These are phyloP conservation scores for Eupristina koningsbergeri DNA, from an alignment of 1,140 invertebrate genomes.

Conservation along the genomic window DNA sequence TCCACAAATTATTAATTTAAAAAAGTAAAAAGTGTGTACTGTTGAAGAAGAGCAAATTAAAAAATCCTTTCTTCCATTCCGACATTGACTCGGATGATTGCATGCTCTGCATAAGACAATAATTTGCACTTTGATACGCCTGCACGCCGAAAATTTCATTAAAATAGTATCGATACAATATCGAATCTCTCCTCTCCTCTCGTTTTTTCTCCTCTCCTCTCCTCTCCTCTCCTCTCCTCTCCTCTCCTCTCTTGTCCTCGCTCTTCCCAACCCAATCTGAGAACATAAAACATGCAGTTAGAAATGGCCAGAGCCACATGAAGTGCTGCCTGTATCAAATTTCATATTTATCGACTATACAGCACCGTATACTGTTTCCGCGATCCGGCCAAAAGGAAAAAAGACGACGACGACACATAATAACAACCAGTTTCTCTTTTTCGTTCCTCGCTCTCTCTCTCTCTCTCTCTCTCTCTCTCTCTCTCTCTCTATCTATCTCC, in stretches of 20 bases:
- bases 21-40: too few relatives aligned
- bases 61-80: conserved; percentile 20
- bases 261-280: too few relatives aligned
- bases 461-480: background rate
- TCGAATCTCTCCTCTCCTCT: background rate
- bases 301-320: background rate
- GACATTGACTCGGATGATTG: conserved; percentile 9
- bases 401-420: conserved; percentile 38
- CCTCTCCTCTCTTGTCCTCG: too few relatives aligned
- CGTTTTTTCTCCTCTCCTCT: too few relatives aligned
- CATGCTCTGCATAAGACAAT: conserved; percentile 1
- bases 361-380: conserved; percentile 23
- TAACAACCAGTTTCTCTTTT: conserved; percentile 30
- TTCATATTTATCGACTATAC: conserved; percentile 39
- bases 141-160: conserved; percentile 14
- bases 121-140: conserved; percentile 6
- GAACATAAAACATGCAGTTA: background rate
- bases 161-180: conserved; percentile 18
- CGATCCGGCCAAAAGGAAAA: conserved; percentile 31
- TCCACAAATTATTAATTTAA: too few relatives aligned
- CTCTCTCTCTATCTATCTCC: too few relatives aligned
- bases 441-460: conserved; percentile 21
- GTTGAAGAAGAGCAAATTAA: background rate
- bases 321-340: background rate
- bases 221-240: too few relatives aligned